Conservation (phyloP, 2,888 invertebrate species). For the Xanthorhoe spadicearia region DNA sequence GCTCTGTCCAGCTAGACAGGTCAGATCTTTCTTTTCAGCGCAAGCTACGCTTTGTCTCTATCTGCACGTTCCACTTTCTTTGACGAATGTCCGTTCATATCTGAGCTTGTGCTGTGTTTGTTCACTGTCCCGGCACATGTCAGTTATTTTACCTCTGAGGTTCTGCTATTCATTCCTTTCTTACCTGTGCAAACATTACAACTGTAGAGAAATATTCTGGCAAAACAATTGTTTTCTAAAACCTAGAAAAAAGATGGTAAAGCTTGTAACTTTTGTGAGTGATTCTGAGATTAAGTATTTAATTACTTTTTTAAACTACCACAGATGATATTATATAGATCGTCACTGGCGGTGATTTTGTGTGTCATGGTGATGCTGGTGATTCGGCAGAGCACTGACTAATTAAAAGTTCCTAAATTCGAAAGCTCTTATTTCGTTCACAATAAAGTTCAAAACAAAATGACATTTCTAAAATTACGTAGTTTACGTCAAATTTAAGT, state of each 20-base stretch:
- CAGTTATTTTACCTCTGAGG: conserved; percentile 9
- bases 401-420: too few species aligned
- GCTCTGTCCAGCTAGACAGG: conserved; percentile 2
- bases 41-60: conserved; percentile 10
- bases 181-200: conserved; percentile 59
- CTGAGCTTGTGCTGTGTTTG: neutral
- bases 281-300: too few species aligned
- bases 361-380: too few species aligned
- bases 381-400: too few species aligned
- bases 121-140: neutral
- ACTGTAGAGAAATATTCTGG: conserved; percentile 45
- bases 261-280: too few species aligned
- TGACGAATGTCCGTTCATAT: conserved; percentile 7
- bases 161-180: conserved; percentile 58
- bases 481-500: too few species aligned
- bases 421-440: too few species aligned
- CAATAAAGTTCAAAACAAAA: too few species aligned
- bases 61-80: conserved; percentile 5
- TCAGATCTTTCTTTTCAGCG: conserved; percentile 14
- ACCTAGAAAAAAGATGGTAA: neutral
- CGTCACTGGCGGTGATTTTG: too few species aligned
- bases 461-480: too few species aligned
- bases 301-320: too few species aligned
- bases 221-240: conserved; percentile 14
- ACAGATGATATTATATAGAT: too few species aligned